phyloP scores from a whole-genome alignment of 2,888 invertebrate genomes.

The Drepana falcataria region DNA sequence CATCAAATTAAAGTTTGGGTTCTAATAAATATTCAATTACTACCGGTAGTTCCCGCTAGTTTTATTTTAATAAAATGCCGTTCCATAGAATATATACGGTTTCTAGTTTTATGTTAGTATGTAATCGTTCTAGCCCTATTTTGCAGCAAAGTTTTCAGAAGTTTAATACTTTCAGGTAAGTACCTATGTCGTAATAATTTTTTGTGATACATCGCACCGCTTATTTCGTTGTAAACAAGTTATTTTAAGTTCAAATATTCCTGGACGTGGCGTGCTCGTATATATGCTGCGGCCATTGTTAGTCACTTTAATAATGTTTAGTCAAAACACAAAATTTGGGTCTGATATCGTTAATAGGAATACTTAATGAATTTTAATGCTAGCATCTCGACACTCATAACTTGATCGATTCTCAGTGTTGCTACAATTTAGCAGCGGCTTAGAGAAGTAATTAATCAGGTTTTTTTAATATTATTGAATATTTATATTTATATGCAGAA shows the following conservation, averaged over 20 bases:
- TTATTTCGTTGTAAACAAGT: slow-evolving; percentile 21
- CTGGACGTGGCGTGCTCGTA: not conserved
- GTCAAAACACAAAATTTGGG: no score
- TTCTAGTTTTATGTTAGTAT: slow-evolving; percentile 34
- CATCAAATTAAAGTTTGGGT: no score
- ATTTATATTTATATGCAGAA: no score
- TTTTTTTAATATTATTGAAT: no score
- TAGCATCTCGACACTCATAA: no score
- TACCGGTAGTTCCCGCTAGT: not conserved
- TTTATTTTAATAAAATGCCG: slow-evolving; percentile 31
- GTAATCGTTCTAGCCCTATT: slow-evolving; percentile 31
- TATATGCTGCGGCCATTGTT: no score
- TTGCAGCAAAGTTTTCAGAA: slow-evolving; percentile 29
- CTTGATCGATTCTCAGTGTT: no score
- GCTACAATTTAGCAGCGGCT: no score
- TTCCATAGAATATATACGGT: slow-evolving; percentile 37
- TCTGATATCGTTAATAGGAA: no score
- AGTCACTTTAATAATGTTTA: no score
- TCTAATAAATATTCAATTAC: not conserved
- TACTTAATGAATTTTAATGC: no score
- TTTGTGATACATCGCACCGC: slow-evolving; percentile 13
- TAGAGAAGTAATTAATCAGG: no score
- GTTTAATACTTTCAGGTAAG: slow-evolving; percentile 35
- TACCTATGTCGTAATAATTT: slow-evolving; percentile 6
- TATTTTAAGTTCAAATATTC: slow-evolving; percentile 16